These are phyloP conservation scores for Aelia acuminata DNA, from an alignment of 2,888 invertebrate species.

Conservation along the genomic window DNA sequence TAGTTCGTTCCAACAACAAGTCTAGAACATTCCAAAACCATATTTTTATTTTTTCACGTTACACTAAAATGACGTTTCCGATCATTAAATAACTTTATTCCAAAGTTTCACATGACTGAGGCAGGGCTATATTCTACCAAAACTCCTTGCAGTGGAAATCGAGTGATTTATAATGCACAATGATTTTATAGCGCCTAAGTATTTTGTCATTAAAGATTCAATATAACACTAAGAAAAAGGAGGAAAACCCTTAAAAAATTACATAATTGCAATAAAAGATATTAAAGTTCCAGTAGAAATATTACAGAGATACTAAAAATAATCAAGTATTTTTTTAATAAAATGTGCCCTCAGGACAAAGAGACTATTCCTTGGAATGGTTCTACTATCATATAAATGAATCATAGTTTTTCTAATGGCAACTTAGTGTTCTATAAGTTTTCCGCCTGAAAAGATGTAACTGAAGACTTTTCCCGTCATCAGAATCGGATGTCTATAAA, in stretches of 20 bases:
- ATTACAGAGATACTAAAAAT: neutral
- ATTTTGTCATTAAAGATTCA: too few relatives aligned
- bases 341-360: neutral
- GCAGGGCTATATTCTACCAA: too few relatives aligned
- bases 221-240: too few relatives aligned
- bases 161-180: neutral
- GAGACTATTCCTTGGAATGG: neutral
- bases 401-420: neutral
- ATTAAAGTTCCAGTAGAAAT: neutral
- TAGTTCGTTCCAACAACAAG: too few relatives aligned
- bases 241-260: too few relatives aligned
- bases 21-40: too few relatives aligned
- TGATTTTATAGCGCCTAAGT: neutral
- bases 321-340: neutral
- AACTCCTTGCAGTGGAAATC: neutral
- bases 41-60: too few relatives aligned
- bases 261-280: too few relatives aligned
- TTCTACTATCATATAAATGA: neutral
- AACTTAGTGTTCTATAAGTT: neutral
- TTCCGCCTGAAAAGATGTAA: neutral
- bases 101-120: neutral
- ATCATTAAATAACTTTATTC: too few relatives aligned
- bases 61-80: too few relatives aligned
- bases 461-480: neutral
- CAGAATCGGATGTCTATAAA: neutral